phyloP scores from a whole-genome alignment of 2,797 vertebrate genomes.

The Steatocranus sp. region DNA sequence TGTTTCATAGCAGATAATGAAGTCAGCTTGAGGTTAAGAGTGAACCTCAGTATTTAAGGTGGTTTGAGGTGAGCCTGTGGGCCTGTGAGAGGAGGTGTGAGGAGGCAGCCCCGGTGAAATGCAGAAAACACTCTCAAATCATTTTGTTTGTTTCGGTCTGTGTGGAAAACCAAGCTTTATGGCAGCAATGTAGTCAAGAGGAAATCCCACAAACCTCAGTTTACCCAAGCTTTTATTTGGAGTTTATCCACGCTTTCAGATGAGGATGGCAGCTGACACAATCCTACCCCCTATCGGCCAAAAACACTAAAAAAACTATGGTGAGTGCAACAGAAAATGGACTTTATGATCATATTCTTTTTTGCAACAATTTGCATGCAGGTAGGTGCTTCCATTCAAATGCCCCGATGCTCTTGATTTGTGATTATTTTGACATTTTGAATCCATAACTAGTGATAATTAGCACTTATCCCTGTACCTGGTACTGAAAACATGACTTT shows the following conservation, averaged over 20 bases:
- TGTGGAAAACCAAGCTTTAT: background rate
- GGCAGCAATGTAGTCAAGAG: background rate
- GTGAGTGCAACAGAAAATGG: rapidly evolving
- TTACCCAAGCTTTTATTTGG: background rate
- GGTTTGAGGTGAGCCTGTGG: background rate
- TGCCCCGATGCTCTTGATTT: background rate
- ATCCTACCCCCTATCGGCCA: rapidly evolving
- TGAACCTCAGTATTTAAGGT: background rate
- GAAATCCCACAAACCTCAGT: background rate
- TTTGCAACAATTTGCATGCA: background rate
- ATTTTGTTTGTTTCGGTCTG: background rate
- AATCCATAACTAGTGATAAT: background rate
- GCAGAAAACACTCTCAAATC: background rate
- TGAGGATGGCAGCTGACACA: background rate
- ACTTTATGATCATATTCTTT: background rate
- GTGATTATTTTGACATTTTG: background rate
- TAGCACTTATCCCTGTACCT: background rate
- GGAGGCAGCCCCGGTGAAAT: background rate
- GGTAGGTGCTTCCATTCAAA: background rate
- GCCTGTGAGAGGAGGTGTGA: background rate
- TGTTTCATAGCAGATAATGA: background rate
- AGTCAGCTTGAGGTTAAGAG: background rate
- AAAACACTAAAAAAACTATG: background rate
- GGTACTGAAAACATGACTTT: background rate
- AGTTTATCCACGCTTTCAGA: background rate